Evolutionary conservation across 1,140 invertebrate species (phyloP).

Genomic region (Caenorhabditis latens): DNA sequence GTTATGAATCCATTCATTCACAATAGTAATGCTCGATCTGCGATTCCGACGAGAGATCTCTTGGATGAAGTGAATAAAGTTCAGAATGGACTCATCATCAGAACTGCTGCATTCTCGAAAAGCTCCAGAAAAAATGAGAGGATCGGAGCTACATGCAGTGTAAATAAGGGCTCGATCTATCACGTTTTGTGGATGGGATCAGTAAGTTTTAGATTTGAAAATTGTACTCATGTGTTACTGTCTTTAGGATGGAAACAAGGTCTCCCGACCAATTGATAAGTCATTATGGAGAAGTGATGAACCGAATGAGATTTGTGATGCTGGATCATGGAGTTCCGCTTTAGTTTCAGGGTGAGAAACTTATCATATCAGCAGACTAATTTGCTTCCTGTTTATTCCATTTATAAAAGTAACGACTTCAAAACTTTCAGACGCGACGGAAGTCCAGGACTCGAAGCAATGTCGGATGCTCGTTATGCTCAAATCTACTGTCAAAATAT

Average conservation of each 20-base stretch:
- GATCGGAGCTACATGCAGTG: no score
- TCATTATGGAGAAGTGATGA: not conserved
- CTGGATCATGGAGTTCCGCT: not conserved
- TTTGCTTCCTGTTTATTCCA: no score
- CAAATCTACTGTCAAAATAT: not conserved
- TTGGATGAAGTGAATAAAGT: not conserved
- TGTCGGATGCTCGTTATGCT: not conserved
- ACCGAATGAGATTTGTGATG: not conserved
- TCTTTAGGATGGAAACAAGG: not conserved
- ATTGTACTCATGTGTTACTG: not conserved
- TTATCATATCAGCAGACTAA: no score
- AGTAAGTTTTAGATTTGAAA: not conserved
- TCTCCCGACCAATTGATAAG: not conserved
- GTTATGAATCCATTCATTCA: not conserved
- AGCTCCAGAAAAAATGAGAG: no score
- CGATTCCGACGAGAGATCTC: not conserved
- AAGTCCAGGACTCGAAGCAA: not conserved
- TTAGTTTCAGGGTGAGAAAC: not conserved
- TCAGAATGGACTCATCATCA: not conserved
- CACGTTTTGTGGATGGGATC: no score
- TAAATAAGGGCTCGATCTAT: no score
- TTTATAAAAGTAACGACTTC: no score
- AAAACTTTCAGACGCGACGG: no score
- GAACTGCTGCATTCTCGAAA: not conserved
- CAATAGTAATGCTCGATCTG: not conserved